Conservation (phyloP, 23 tunicate genomes). For the Styela clava region DNA sequence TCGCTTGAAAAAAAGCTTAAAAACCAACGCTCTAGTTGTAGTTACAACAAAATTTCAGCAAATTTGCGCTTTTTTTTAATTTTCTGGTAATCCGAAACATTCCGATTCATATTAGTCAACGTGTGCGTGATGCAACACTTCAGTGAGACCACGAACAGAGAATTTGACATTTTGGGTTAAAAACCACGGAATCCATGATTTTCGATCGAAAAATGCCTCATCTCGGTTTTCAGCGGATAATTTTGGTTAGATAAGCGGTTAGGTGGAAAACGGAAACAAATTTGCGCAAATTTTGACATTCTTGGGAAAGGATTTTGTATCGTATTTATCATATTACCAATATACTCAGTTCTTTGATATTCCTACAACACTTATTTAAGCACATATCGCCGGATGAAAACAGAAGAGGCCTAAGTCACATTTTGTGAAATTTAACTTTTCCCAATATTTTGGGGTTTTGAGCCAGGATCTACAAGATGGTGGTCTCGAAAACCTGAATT, state of each 20-base stretch:
- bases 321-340: not conserved
- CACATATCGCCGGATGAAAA: not conserved
- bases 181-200: not conserved
- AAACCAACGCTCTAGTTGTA: not conserved
- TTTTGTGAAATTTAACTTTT: not conserved
- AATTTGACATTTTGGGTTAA: not conserved
- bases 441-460: too few relatives aligned
- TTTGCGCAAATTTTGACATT: too few relatives aligned
- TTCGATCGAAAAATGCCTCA: not conserved
- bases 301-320: not conserved
- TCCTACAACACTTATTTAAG: not conserved
- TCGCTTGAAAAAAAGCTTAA: too few relatives aligned
- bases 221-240: not conserved
- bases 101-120: not conserved
- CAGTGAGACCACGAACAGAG: not conserved
- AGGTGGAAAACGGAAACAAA: not conserved
- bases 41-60: not conserved
- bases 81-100: not conserved
- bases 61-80: not conserved
- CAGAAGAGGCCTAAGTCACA: not conserved
- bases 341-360: not conserved
- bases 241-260: not conserved
- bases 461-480: too few relatives aligned
- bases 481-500: too few relatives aligned
- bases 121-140: not conserved